Percentiles rank a stretch among this genome's conserved stretches.
Conservation (phyloP, 2,797 vertebrate genomes). For the Anabacerthia variegaticeps region DNA sequence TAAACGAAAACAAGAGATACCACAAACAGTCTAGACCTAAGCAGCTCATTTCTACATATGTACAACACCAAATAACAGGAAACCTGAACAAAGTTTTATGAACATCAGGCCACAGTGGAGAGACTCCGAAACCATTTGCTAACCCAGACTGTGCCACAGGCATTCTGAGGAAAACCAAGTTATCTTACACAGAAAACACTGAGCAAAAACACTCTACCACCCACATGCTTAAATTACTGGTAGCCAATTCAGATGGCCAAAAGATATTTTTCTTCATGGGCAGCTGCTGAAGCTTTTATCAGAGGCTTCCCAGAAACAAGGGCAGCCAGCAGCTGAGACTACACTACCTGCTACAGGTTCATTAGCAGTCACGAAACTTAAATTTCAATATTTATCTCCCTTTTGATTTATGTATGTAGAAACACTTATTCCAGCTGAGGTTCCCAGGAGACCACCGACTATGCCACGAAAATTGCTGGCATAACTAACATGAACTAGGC, state of each 20-base stretch:
- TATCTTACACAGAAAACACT: neutral
- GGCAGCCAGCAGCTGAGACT: neutral
- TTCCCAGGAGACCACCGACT: neutral
- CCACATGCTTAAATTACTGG: conserved; percentile 12
- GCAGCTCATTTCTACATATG: neutral
- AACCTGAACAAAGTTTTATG: neutral
- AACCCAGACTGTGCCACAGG: conserved; percentile 8
- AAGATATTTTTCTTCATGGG: neutral
- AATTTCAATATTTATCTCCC: neutral
- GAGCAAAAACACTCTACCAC: neutral
- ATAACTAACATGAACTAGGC: neutral
- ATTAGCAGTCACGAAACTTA: neutral
- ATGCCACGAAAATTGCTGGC: neutral
- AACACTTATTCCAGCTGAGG: neutral
- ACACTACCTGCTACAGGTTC: neutral
- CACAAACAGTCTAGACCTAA: neutral
- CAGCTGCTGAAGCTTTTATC: neutral
- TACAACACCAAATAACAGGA: neutral
- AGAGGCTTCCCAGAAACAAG: conserved; percentile 7
- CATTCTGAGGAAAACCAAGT: neutral
- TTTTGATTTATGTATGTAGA: neutral
- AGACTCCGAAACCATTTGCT: neutral
- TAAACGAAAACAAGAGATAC: neutral
- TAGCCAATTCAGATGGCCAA: neutral
- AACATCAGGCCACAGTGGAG: neutral